These are phyloP conservation scores for Salmo trutta DNA, from an alignment of 2,797 vertebrate species.

Conservation along the genomic window DNA sequence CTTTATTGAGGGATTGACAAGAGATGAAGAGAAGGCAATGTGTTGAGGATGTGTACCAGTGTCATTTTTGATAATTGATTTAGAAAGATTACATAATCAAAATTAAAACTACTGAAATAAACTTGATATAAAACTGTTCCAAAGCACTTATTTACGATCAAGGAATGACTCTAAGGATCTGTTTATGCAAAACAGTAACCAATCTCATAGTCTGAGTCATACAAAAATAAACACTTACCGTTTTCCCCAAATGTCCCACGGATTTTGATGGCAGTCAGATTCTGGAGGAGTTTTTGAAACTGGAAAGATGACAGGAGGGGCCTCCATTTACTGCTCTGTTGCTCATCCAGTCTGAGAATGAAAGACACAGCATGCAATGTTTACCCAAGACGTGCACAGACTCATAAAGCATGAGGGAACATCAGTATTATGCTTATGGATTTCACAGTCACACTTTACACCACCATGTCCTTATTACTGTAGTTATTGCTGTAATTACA, in stretches of 20 bases:
- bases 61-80: not conserved
- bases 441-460: not conserved
- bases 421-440: not conserved
- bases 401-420: no score
- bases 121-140: not conserved
- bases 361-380: not conserved
- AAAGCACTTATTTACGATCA: not conserved
- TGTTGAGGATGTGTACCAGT: not conserved
- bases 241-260: slow-evolving; percentile 87
- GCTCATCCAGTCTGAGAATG: slow-evolving; percentile 82
- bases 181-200: not conserved
- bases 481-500: no score
- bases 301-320: slow-evolving; percentile 82
- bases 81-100: not conserved
- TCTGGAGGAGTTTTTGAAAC: slow-evolving; percentile 86
- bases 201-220: not conserved
- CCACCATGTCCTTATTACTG: not conserved
- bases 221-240: slow-evolving; percentile 68
- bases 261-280: slow-evolving; percentile 89
- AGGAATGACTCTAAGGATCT: not conserved
- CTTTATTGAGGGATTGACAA: not conserved
- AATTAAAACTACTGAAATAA: not conserved
- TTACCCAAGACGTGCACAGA: not conserved
- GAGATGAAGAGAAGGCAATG: not conserved
- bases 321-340: slow-evolving; percentile 80